Conservation (phyloP, 1,140 invertebrate species). For the Drosophila sp. region DNA sequence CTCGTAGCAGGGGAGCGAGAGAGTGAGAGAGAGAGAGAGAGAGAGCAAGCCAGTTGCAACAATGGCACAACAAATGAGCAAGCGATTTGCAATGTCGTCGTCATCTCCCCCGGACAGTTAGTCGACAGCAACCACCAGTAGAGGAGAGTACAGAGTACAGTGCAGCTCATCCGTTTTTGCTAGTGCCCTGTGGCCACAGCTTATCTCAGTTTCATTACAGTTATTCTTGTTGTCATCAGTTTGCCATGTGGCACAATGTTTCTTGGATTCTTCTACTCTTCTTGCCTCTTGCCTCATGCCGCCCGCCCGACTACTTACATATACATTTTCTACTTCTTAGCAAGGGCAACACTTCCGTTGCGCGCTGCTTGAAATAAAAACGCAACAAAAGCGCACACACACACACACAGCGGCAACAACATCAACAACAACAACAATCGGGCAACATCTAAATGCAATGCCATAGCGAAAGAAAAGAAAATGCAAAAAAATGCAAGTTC, state of each 20-base stretch:
- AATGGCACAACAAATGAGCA: conserved; percentile 26
- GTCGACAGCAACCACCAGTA: background rate
- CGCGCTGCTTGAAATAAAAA: conserved; percentile 57
- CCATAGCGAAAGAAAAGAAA: conserved; percentile 28
- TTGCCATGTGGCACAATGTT: conserved; percentile 53
- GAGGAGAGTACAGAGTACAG: background rate
- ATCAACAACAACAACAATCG: background rate
- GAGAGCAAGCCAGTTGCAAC: conserved; percentile 11
- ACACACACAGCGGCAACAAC: conserved; percentile 10
- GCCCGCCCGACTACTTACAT: background rate
- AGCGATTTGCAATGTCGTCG: conserved; percentile 22
- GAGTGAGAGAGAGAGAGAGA: background rate
- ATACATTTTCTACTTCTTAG: conserved; percentile 17
- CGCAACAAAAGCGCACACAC: conserved; percentile 54
- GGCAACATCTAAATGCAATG: conserved; percentile 57
- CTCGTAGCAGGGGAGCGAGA: background rate
- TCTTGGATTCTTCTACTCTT: conserved; percentile 25
- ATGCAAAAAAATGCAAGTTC: conserved; percentile 48
- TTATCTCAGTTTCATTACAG: conserved; percentile 64
- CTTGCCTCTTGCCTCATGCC: background rate
- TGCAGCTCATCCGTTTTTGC: conserved; percentile 11
- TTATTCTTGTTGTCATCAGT: conserved; percentile 65
- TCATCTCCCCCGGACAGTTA: conserved; percentile 7
- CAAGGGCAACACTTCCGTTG: conserved; percentile 52
- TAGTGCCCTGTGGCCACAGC: conserved; percentile 29